phyloP scores from a whole-genome alignment of 2,888 invertebrate genomes.

The Dryocosmus kuriphilus region DNA sequence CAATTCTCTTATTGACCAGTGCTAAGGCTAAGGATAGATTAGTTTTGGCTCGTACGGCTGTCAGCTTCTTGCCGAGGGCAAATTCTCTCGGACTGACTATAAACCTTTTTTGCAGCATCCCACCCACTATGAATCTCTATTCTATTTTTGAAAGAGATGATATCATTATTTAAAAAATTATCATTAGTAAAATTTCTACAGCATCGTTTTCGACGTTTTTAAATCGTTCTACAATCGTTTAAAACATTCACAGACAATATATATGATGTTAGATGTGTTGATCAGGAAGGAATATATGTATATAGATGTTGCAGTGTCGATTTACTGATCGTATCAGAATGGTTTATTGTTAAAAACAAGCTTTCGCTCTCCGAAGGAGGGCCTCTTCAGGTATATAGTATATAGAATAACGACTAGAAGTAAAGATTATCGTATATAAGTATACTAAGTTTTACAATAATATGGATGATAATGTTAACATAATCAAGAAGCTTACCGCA shows the following conservation, averaged over 20 bases:
- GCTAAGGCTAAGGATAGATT: constrained; percentile 71
- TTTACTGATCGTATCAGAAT: too few species aligned
- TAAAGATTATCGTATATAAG: too few species aligned
- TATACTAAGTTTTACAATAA: too few species aligned
- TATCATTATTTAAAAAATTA: background rate
- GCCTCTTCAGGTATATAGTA: too few species aligned
- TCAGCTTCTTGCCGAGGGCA: constrained; percentile 70
- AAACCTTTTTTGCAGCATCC: background rate
- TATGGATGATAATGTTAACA: too few species aligned
- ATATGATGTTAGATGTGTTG: too few species aligned
- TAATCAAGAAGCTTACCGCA: too few species aligned
- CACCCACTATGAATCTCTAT: background rate
- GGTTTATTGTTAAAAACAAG: too few species aligned
- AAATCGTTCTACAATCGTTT: background rate
- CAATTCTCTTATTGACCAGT: constrained; percentile 61
- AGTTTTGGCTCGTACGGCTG: constrained; percentile 67
- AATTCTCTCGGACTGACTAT: background rate
- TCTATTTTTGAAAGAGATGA: background rate
- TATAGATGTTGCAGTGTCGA: too few species aligned
- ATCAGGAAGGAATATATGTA: too few species aligned
- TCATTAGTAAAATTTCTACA: background rate
- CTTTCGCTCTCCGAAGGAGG: too few species aligned
- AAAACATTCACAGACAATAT: background rate
- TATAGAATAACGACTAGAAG: too few species aligned
- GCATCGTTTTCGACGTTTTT: background rate